phyloP scores from a whole-genome alignment of 64 coral and sea anemone species.

The Porites lutea region DNA sequence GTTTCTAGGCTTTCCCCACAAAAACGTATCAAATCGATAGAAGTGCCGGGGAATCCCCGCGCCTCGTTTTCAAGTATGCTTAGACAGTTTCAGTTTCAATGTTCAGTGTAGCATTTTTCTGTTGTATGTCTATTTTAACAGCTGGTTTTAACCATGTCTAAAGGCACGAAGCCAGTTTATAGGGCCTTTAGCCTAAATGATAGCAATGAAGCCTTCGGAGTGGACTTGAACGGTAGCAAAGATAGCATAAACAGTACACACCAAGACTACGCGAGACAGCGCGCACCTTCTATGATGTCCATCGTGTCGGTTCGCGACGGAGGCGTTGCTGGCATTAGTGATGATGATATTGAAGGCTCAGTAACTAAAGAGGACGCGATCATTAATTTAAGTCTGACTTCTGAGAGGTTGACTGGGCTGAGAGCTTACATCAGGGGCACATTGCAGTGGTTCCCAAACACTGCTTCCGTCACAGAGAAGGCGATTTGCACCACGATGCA shows the following conservation, averaged over 20 bases:
- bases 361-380: slow-evolving; percentile 51
- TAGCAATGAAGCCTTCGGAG: background rate
- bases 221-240: no score
- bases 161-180: background rate
- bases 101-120: background rate
- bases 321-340: slow-evolving; percentile 30
- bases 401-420: slow-evolving; percentile 13
- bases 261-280: background rate
- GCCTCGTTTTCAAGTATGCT: background rate
- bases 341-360: slow-evolving; percentile 42
- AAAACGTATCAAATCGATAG: background rate
- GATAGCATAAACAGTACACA: background rate
- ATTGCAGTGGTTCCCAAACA: slow-evolving; percentile 49
- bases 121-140: background rate
- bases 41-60: slow-evolving; percentile 3
- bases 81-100: no score
- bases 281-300: slow-evolving; percentile 52
- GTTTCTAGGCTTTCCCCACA: no score
- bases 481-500: background rate
- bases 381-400: slow-evolving; percentile 54
- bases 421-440: slow-evolving; percentile 27
- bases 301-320: slow-evolving; percentile 10
- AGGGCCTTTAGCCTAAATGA: background rate
- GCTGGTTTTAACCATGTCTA: background rate
- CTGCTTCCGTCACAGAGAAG: background rate